Evolutionary conservation across 2,797 vertebrate genomes (phyloP), one percentile per base, ranked within the genome.

Genomic region (Limosa lapponica): DNA sequence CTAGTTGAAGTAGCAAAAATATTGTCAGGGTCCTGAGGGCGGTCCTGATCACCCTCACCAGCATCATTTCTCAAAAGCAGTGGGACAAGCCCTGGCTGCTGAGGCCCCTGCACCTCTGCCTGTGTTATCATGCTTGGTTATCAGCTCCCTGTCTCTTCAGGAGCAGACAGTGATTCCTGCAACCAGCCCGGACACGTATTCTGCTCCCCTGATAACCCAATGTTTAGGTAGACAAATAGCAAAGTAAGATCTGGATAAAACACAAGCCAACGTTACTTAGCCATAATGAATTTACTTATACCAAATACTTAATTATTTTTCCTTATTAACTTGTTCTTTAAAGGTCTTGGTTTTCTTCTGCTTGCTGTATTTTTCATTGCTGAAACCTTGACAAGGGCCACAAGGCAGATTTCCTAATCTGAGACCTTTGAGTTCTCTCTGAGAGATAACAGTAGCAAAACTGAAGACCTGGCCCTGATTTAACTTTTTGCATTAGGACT

Each of bases 41-140:
- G 9, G 25, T 43, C 24, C 34, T 65, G 27, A 51, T 6, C 16
- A 17, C 44, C 34, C 20, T 78, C 73, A 74, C 39, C 17, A 57
- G 11, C 4, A 8, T 73, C 10, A 13, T 43, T 37, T 28, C 30
- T 90, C 27, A 27, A n/a, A n/a, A 51, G 39, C 36, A n/a, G 8
- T 36, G 52, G 16, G 11, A 69, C 0, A 1, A 74, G 12, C 23
- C 7, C 17, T 62, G 74, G 13, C 27, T 66, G 17, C n/a, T 2
- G 2, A 67, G 54, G 54, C 16, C 39, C 13, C 22, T 18, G 11
- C n/a, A 27, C 27, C 0, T 0, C 32, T 34, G 15, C 5, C 61
- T 44, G 28, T 0, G 1, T 49, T 85, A 36, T 5, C 0, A 0
- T 39, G 34, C 54, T 69, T 67, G 24, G 6, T 8, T 61, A 12